Percentiles rank a stretch among this genome's conserved stretches.
Evolutionary conservation across 1,140 invertebrate species (phyloP).

Genomic region (Phthorimaea operculella): DNA sequence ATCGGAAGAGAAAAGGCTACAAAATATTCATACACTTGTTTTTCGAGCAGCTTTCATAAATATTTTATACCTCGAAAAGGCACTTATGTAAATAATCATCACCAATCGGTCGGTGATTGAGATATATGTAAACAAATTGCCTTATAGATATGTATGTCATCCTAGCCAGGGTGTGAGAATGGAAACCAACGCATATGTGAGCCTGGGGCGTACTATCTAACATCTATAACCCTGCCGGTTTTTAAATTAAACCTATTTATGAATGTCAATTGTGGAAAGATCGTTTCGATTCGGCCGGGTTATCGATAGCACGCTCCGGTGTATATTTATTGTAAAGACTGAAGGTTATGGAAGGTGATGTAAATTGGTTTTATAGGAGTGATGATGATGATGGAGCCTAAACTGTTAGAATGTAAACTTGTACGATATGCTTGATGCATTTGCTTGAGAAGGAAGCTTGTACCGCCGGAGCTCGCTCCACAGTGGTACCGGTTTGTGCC

Average conservation of each 20-base stretch:
- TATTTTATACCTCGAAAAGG: slow-evolving; percentile 7
- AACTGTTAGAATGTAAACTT: slow-evolving; percentile 10
- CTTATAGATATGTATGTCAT: slow-evolving; percentile 35
- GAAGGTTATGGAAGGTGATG: slow-evolving; percentile 25
- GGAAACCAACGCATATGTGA: background rate
- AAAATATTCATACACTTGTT: background rate
- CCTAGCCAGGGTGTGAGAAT: slow-evolving; percentile 3
- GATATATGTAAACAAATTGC: slow-evolving; percentile 33
- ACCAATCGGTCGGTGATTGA: slow-evolving; percentile 1
- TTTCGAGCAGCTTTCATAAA: slow-evolving; percentile 4
- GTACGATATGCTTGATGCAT: slow-evolving; percentile 5
- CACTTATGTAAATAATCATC: slow-evolving; percentile 11
- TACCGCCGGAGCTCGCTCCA: background rate
- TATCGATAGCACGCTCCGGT: slow-evolving; percentile 2
- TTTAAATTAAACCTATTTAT: too few species aligned
- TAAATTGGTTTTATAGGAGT: slow-evolving; percentile 28
- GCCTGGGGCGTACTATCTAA: background rate
- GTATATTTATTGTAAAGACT: slow-evolving; percentile 40
- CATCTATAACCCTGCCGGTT: background rate
- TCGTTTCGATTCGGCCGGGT: background rate
- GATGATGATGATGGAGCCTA: slow-evolving; percentile 15
- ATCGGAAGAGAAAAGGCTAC: background rate
- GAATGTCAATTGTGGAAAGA: background rate
- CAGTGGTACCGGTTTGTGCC: slow-evolving; percentile 13
- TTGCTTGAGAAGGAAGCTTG: background rate